Evolutionary conservation across 2,113 vertebrate species (phyloP).

Genomic region (Notiomystis cincta): DNA sequence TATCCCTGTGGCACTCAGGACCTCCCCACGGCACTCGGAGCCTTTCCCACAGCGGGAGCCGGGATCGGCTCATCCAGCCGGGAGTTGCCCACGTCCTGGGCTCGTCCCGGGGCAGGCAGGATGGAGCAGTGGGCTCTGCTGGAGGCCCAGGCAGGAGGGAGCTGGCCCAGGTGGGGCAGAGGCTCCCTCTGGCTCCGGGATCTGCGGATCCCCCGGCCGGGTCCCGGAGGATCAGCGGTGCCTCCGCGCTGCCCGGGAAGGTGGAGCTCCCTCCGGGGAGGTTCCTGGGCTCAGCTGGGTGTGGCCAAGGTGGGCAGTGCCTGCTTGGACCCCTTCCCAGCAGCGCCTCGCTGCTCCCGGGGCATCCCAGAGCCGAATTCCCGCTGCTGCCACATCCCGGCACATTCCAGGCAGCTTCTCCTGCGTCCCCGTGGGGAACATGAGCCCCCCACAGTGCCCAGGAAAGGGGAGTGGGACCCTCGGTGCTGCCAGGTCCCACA

Average conservation of each 20-base stretch:
- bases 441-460: fast-evolving
- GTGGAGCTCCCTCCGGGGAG: background rate
- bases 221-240: fast-evolving
- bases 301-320: background rate
- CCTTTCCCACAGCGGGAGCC: background rate
- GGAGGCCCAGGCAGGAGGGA: too few relatives aligned
- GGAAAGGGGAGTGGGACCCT: background rate
- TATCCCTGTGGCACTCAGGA: background rate
- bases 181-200: background rate
- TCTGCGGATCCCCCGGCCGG: fast-evolving
- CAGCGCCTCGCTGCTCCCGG: background rate
- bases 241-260: fast-evolving
- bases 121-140: background rate
- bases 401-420: fast-evolving
- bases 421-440: fast-evolving
- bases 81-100: background rate
- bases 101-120: background rate
- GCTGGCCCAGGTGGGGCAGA: background rate
- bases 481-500: fast-evolving
- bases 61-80: background rate
- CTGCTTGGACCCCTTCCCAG: background rate
- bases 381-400: fast-evolving
- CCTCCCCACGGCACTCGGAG: background rate
- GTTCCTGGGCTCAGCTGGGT: background rate
- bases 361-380: background rate